These are phyloP conservation scores for Circaetus gallicus DNA, from an alignment of 2,113 vertebrate genomes.

Conservation along the genomic window DNA sequence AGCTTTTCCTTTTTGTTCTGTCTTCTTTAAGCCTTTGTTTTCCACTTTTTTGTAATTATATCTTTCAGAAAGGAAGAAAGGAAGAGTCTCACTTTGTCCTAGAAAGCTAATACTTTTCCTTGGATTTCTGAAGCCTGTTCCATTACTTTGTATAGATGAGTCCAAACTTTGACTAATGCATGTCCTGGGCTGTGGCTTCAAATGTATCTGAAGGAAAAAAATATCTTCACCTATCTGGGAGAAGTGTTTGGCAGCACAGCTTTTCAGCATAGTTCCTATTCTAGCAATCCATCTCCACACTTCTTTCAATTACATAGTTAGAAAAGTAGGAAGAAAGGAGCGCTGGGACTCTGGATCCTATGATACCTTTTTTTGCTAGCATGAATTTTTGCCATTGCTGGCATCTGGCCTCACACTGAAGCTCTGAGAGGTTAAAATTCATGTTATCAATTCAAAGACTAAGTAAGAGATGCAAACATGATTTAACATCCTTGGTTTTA, in stretches of 20 bases:
- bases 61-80: neutral
- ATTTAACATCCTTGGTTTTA: neutral
- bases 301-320: neutral
- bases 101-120: neutral
- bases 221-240: neutral
- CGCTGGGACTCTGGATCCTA: too few species aligned
- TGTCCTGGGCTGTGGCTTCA: neutral
- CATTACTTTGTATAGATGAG: neutral
- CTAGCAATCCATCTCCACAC: neutral
- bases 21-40: neutral
- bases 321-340: neutral
- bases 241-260: neutral
- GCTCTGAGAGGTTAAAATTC: neutral
- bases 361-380: too few species aligned
- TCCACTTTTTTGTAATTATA: neutral
- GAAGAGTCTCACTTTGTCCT: neutral
- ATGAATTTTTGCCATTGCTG: neutral
- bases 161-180: neutral
- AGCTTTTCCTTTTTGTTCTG: neutral
- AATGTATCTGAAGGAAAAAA: neutral
- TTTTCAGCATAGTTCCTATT: neutral
- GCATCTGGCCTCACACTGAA: neutral
- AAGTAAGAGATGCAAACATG: neutral
- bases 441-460: neutral
- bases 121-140: neutral